Evolutionary conservation across 2,113 vertebrate species (phyloP).

Genomic region (Coturnix japonica): DNA sequence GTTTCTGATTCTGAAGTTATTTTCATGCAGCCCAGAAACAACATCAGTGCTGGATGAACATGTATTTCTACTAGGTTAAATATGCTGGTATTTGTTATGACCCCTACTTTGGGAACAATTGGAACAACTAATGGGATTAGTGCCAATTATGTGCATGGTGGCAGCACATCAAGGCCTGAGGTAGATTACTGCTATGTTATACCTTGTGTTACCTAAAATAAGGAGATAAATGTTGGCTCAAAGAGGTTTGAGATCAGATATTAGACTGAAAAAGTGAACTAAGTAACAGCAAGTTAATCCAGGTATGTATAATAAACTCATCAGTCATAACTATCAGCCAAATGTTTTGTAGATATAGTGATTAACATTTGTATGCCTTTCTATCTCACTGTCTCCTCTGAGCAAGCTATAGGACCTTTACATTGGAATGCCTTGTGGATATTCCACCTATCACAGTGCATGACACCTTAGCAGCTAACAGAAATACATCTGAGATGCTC

Average conservation of each 20-base stretch:
- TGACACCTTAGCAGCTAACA: not conserved
- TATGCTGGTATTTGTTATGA: rapidly evolving
- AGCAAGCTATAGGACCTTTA: not conserved
- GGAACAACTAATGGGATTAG: not conserved
- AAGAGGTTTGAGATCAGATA: not conserved
- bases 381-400: not conserved
- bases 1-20: not conserved
- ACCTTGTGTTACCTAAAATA: not conserved
- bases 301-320: not conserved
- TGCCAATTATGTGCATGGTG: not conserved
- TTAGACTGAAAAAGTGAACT: not conserved
- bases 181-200: not conserved
- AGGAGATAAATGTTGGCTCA: not conserved
- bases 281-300: not conserved
- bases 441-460: not conserved
- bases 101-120: not conserved
- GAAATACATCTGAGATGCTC: not conserved
- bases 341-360: not conserved
- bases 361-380: not conserved
- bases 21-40: not conserved
- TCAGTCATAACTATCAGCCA: not conserved
- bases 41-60: not conserved
- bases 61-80: not conserved
- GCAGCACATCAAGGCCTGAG: not conserved
- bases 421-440: not conserved